Evolutionary conservation across 2,113 vertebrate genomes (phyloP).

Genomic region (Percopsis transmontana): DNA sequence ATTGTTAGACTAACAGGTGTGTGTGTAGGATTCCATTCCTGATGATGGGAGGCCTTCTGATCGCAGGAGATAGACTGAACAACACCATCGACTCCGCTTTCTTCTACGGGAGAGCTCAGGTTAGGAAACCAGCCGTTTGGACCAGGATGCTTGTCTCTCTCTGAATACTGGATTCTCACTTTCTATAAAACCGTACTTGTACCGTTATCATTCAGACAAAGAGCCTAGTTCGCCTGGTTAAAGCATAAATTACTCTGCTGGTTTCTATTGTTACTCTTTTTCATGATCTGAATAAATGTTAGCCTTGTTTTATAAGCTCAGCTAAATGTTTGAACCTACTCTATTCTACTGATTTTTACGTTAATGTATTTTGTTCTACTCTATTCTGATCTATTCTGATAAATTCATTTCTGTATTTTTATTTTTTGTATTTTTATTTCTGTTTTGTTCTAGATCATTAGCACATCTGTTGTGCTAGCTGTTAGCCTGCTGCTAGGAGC

Average conservation of each 20-base stretch:
- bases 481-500: slow-evolving; percentile 86
- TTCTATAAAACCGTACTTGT: too few species aligned
- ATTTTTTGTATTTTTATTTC: background rate
- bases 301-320: too few species aligned
- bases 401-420: background rate
- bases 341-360: background rate
- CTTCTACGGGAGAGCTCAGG: slow-evolving; percentile 94
- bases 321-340: background rate
- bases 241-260: background rate
- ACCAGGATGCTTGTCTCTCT: too few species aligned
- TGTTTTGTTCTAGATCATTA: slow-evolving; percentile 80
- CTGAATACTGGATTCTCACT: too few species aligned
- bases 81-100: slow-evolving; percentile 89
- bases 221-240: too few species aligned
- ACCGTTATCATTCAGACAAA: too few species aligned
- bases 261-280: background rate
- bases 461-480: slow-evolving; percentile 83
- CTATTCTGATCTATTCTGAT: background rate
- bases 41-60: slow-evolving; percentile 85
- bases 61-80: slow-evolving; percentile 78
- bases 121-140: slow-evolving; percentile 57
- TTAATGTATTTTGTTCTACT: background rate
- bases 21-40: slow-evolving; percentile 85
- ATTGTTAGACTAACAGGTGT: background rate
- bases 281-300: background rate